Conservation (phyloP, 2,888 invertebrate species). For the Allolobophora icterica region DNA sequence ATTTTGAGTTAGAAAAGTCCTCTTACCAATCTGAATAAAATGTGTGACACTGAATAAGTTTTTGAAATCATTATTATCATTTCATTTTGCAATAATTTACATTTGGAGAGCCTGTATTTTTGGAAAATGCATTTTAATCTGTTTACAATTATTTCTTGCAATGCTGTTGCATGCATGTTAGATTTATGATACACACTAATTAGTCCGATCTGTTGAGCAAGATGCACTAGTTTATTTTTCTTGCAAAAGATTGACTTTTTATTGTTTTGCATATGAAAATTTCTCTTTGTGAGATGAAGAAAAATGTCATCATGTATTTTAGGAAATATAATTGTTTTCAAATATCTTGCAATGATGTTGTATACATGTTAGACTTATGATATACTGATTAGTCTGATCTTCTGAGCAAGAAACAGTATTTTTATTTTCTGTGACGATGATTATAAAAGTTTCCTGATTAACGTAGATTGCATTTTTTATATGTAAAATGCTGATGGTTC, state of each 20-base stretch:
- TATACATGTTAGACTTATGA: constrained; percentile 22
- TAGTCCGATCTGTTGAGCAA: background rate
- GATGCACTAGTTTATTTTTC: no score
- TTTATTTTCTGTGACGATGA: no score
- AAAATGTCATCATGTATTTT: background rate
- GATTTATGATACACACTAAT: constrained; percentile 12
- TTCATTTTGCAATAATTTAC: no score
- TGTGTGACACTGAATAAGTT: background rate
- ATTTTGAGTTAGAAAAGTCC: background rate
- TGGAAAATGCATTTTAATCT: background rate
- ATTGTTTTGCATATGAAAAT: background rate
- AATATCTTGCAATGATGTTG: background rate
- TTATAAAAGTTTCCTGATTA: no score
- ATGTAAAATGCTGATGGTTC: no score
- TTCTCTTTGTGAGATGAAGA: background rate
- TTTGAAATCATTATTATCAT: background rate
- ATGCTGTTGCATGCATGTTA: constrained; percentile 13
- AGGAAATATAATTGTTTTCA: background rate
- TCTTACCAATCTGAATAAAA: background rate
- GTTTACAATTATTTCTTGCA: background rate
- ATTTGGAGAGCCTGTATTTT: no score
- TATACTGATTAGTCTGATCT: background rate
- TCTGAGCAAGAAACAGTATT: background rate
- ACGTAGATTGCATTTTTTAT: background rate
- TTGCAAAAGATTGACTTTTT: no score